Conservation (phyloP, 1,140 invertebrate genomes). For the Colletes gigas region DNA sequence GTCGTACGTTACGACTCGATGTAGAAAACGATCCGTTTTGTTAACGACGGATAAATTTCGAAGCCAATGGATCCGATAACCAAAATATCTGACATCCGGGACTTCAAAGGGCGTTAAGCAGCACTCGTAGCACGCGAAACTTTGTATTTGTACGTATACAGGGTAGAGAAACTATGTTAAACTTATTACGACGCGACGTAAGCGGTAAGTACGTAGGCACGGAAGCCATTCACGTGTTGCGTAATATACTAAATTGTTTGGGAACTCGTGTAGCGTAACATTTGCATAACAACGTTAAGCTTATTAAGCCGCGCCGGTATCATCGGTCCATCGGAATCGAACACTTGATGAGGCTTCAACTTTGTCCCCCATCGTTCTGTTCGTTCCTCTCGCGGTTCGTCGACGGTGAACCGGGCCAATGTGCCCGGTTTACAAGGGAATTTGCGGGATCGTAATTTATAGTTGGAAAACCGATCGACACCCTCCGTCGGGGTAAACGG, state of each 20-base stretch:
- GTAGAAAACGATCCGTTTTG: neutral
- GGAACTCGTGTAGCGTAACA: constrained; percentile 59
- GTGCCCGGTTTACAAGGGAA: neutral
- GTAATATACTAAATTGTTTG: constrained; percentile 62
- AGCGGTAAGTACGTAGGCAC: constrained; percentile 30
- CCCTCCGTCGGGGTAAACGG: neutral
- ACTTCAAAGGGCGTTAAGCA: neutral
- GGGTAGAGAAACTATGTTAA: constrained; percentile 32
- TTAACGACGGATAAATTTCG: neutral
- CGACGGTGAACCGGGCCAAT: constrained; percentile 2
- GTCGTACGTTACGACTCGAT: no score
- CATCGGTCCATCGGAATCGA: constrained; percentile 52
- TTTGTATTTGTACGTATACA: constrained; percentile 31
- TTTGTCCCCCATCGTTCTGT: constrained; percentile 11
- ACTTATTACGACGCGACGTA: constrained; percentile 51
- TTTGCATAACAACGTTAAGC: constrained; percentile 66
- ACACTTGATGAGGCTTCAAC: constrained; percentile 25
- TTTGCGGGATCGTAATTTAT: constrained; percentile 31
- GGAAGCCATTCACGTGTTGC: constrained; percentile 28
- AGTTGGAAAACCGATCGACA: neutral
- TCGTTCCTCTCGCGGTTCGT: neutral
- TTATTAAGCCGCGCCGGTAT: constrained; percentile 52
- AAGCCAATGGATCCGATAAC: no score
- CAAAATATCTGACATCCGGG: no score
- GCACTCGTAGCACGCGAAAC: neutral